These are phyloP conservation scores for Synanthedon vespiformis DNA, from an alignment of 2,888 invertebrate species.

Conservation along the genomic window DNA sequence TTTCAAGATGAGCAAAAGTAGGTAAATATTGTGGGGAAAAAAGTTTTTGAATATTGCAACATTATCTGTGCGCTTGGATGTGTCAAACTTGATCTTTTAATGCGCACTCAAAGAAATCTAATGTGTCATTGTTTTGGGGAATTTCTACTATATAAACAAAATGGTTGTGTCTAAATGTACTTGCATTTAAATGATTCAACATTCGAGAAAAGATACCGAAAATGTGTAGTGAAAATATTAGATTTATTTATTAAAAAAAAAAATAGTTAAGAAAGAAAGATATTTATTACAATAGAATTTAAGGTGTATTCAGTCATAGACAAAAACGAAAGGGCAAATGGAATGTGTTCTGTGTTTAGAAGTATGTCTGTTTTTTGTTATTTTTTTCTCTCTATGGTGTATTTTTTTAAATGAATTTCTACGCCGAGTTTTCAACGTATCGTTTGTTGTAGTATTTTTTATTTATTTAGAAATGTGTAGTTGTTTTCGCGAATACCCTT, in stretches of 20 bases:
- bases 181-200: slow-evolving; percentile 41
- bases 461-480: background rate
- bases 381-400: background rate
- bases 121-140: too few species aligned
- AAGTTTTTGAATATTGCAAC: background rate
- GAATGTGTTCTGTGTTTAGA: background rate
- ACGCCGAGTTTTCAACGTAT: background rate
- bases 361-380: background rate
- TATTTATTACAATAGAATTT: slow-evolving; percentile 59
- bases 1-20: background rate
- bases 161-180: slow-evolving; percentile 67
- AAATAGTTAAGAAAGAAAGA: slow-evolving; percentile 55
- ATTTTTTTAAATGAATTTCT: background rate
- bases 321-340: background rate
- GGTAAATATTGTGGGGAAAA: background rate
- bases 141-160: slow-evolving; percentile 32
- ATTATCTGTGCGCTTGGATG: too few species aligned
- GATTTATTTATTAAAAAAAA: slow-evolving; percentile 60
- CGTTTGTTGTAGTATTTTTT: background rate
- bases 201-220: slow-evolving; percentile 46
- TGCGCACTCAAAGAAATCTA: too few species aligned
- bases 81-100: too few species aligned
- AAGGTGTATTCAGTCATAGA: slow-evolving; percentile 58
- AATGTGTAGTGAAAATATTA: slow-evolving; percentile 50
- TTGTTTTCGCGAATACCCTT: background rate